Evolutionary conservation across 2,797 vertebrate genomes (phyloP), one percentile per base, ranked within the genome.

Genomic region (Avahi laniger): DNA sequence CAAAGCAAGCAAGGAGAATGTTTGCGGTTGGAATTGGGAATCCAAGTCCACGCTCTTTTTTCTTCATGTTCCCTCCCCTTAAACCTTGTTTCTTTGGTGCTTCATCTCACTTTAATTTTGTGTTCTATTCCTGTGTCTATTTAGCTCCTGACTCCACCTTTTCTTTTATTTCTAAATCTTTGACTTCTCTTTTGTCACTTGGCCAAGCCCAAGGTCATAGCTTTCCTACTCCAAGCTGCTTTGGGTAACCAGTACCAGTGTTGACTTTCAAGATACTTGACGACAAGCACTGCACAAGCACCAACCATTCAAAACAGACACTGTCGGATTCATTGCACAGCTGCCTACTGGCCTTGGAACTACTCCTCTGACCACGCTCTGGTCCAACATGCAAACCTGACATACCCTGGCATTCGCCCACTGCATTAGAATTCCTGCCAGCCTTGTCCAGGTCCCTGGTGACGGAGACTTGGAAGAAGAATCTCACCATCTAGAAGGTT

Each of bases 101-200:
- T 88, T 78, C 33, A 1, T 8, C n/a, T 75, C 43, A 35, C n/a
- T 35, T 81, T 46, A 14, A 13, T 61, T 59, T 59, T 54, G 28
- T 76, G 17, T 33, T 82, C 26, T 90, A 54, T 76, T 76, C 38
- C 65, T 48, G 4, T 33, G 22, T 46, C 17, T 78, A 0, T 70
- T 54, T 54, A 28, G 43, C 15, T 70, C 12, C 61, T 91, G 30
- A 46, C 7, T 20, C 63, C 20, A 41, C 24, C 7, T 48, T 57
- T 35, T 59, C 67, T 91, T 76, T 18, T 70, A 54, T 48, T 81
- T 83, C 28, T 78, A 72, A 91, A 57, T 2, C 33, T 90, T 57
- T 87, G 61, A 20, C 43, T 78, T 76, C 13, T 76, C 48, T 86
- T 94, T 80, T 65, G 4, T 78, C 13, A 20, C n/a, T 82, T 65